Evolutionary conservation across 92 coral and sea anemone genomes (phyloP).

Genomic region (Epizoanthus illoricatus): DNA sequence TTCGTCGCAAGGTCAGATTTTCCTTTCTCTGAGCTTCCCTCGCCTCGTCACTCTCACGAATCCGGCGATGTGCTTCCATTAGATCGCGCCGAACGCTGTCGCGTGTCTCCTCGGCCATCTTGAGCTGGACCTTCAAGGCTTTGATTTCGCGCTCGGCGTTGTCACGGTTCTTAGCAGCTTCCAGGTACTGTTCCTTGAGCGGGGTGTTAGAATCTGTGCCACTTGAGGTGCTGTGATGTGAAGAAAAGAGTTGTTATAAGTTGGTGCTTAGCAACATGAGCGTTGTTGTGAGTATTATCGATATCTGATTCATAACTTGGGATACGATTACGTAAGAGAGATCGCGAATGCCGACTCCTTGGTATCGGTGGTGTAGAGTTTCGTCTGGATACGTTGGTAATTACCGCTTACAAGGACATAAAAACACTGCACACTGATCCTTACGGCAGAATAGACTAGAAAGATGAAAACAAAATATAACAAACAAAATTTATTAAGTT

Average conservation of each 20-base stretch:
- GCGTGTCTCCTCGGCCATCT: constrained; percentile 86
- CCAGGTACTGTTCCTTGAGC: constrained; percentile 65
- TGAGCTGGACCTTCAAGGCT: constrained; percentile 77
- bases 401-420: too few species aligned
- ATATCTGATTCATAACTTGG: too few species aligned
- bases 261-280: background rate
- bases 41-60: constrained; percentile 73
- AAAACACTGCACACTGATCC: too few species aligned
- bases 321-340: too few species aligned
- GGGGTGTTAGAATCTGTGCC: background rate
- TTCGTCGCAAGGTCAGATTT: constrained; percentile 60
- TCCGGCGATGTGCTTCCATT: constrained; percentile 78
- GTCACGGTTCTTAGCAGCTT: constrained; percentile 75
- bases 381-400: too few species aligned
- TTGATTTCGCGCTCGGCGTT: constrained; percentile 80
- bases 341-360: too few species aligned
- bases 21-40: constrained; percentile 72
- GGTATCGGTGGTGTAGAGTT: too few species aligned
- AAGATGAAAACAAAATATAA: too few species aligned
- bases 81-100: constrained; percentile 77
- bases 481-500: too few species aligned
- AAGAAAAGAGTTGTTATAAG: background rate
- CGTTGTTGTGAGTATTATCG: too few species aligned
- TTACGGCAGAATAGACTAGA: too few species aligned
- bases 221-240: constrained; percentile 10